Percentiles rank a stretch among this genome's conserved stretches.
These are phyloP conservation scores for Dolichotis patagonum DNA, from an alignment of 2,113 vertebrate species.

Conservation along the genomic window DNA sequence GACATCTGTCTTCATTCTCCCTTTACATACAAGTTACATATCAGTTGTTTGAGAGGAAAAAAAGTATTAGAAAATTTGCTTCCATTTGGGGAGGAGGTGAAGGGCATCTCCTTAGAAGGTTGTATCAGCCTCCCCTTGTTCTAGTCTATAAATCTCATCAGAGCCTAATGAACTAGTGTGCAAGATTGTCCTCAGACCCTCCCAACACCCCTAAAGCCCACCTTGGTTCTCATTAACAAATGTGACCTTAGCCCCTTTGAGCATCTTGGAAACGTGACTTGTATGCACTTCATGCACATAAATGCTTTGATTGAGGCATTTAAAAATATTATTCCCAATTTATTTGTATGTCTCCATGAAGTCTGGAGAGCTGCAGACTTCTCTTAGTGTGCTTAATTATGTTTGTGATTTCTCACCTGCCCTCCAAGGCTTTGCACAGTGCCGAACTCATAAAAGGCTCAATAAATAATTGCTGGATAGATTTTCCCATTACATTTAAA, in stretches of 20 bases:
- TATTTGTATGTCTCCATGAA: not conserved
- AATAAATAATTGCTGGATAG: slow-evolving; percentile 21
- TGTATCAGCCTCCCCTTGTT: not conserved
- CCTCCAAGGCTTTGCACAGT: not conserved
- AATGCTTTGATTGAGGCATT: not conserved
- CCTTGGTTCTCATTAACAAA: not conserved
- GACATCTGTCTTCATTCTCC: not conserved
- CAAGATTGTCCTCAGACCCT: not conserved
- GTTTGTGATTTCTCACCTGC: not conserved
- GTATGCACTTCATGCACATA: not conserved
- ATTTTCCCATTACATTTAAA: slow-evolving; percentile 57
- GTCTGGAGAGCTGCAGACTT: not conserved
- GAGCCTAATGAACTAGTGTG: not conserved
- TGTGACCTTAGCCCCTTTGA: not conserved
- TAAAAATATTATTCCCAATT: not conserved
- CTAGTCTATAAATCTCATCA: not conserved
- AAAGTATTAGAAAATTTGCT: not conserved
- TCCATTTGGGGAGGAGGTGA: not conserved
- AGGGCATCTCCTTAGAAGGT: not conserved
- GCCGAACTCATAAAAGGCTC: not conserved
- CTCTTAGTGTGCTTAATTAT: slow-evolving; percentile 3
- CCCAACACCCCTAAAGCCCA: not conserved
- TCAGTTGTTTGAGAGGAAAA: not conserved
- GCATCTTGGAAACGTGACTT: not conserved
- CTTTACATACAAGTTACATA: not conserved